Base-by-base conservation (phyloP, 2,888 invertebrate genomes). In the Hirtodrosophila confusa region DNA sequence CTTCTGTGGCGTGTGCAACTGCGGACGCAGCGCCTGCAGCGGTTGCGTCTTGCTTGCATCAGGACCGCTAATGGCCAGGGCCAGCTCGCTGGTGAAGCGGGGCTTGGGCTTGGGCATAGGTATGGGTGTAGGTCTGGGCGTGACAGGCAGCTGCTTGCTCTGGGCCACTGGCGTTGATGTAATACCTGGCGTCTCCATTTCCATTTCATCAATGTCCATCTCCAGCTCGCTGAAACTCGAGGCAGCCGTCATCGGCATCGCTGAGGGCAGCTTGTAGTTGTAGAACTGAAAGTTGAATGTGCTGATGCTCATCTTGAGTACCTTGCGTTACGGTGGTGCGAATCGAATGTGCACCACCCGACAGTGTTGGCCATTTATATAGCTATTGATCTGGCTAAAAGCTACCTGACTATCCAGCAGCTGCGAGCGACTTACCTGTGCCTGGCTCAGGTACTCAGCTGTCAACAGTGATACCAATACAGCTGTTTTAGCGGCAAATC, bases 181-280 rank as follows among this genome's bases (percentile, higher is more conserved):
- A 10, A 67, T 53, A 12, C 77, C n/a, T 4, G 69, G 54, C 0
- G 11, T 23, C 35, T 40, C 24, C 58, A 66, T 48, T 12, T 66
- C 85, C 23, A n/a, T n/a, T n/a, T 83, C 86, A 31, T 86, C 88
- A 48, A 82, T 70, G 68, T 86, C 86, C 86, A 88, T 87, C 74
- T 78, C 80, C 23, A 84, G 69, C 35, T 88, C 76, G 29, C 80
- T 70, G 64, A 82, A 68, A 23, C 78, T 71, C 10, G 41, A 24
- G 43, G 54, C 71, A 1, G 27, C 27, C n/a, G 37, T 53, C 2
- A 53, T 39, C 12, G 86, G 84, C 23, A 63, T 8, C 3, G 27
- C 43, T 10, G 63, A 53, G 5, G 71, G 74, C 60, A 84, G 53
- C 17, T 79, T 86, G 70, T 74, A 80, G 54, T 82, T 82, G 67